A percentile compares a stretch with the other conserved stretches of the same genome.
Evolutionary conservation across 2,113 vertebrate genomes (phyloP).

Genomic region (Sinocyclocheilus anophthalmus): DNA sequence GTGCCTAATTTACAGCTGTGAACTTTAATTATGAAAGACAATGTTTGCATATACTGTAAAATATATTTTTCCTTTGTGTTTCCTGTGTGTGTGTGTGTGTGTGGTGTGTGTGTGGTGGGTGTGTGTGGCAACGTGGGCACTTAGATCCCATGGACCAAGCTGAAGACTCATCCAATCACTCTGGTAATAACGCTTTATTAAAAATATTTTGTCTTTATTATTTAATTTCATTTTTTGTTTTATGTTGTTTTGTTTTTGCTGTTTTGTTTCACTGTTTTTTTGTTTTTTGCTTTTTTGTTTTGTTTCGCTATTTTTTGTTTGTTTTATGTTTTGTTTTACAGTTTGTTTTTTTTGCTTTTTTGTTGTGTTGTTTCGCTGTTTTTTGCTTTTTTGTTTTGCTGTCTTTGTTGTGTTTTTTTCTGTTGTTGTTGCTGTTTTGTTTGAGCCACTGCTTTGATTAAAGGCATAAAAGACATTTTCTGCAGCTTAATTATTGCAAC

Average conservation of each 20-base stretch:
- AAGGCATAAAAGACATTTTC: neutral
- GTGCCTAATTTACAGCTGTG: neutral
- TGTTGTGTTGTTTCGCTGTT: neutral
- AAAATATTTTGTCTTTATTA: neutral
- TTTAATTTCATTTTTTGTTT: no score
- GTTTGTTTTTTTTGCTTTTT: neutral
- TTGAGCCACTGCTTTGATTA: neutral
- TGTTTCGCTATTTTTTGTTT: neutral
- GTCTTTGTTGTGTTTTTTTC: neutral
- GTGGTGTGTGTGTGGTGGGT: no score
- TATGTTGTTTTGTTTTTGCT: neutral
- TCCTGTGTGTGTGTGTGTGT: no score
- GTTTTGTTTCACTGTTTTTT: neutral
- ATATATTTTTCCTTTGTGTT: neutral
- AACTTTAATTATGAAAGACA: neutral
- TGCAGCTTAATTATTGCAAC: neutral
- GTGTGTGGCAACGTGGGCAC: neutral
- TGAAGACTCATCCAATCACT: constrained; percentile 94
- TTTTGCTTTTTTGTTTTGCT: neutral
- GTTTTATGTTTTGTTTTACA: neutral
- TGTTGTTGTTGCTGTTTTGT: neutral
- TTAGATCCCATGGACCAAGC: constrained; percentile 99
- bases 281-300: neutral
- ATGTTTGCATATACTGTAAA: neutral
- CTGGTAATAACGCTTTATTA: constrained; percentile 75